phyloP scores from a whole-genome alignment of 2,113 vertebrate genomes.

The Ptilonorhynchus violaceus region DNA sequence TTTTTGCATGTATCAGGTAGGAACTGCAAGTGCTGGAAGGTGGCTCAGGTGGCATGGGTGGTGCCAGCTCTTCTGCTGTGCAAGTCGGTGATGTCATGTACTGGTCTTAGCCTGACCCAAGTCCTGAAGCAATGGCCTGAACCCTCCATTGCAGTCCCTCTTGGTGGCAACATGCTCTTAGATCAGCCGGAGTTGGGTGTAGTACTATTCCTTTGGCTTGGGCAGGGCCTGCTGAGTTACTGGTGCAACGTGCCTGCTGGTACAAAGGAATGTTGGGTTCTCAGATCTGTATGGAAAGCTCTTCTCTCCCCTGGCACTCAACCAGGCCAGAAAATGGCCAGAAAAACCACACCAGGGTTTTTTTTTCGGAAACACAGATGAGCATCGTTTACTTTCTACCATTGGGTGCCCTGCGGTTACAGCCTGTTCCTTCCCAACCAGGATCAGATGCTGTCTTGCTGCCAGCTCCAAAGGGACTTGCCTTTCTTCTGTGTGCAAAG shows the following conservation, averaged over 20 bases:
- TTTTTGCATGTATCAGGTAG: not conserved
- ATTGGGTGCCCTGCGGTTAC: not conserved
- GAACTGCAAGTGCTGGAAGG: not conserved
- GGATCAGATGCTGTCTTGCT: not conserved
- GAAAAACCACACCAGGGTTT: not conserved
- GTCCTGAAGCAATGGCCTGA: not conserved
- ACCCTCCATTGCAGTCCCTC: not conserved
- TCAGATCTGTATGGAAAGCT: not conserved
- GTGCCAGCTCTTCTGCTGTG: fast-evolving
- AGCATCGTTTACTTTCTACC: fast-evolving
- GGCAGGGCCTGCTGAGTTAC: not conserved
- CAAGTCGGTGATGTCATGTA: fast-evolving
- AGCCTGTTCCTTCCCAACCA: not conserved
- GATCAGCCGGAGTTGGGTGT: not conserved
- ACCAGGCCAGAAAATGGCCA: not conserved
- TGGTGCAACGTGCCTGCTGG: not conserved
- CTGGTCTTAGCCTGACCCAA: not conserved
- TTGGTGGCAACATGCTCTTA: not conserved
- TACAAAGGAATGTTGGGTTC: not conserved
- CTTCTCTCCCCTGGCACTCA: no score
- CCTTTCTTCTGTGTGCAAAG: not conserved
- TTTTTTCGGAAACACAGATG: fast-evolving
- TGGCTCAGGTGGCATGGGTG: not conserved
- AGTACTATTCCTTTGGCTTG: not conserved
- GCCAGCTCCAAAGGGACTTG: not conserved